Evolutionary conservation across 2,888 invertebrate species (phyloP), one percentile per base, ranked within the genome.

Genomic region (Drosophila leonis): DNA sequence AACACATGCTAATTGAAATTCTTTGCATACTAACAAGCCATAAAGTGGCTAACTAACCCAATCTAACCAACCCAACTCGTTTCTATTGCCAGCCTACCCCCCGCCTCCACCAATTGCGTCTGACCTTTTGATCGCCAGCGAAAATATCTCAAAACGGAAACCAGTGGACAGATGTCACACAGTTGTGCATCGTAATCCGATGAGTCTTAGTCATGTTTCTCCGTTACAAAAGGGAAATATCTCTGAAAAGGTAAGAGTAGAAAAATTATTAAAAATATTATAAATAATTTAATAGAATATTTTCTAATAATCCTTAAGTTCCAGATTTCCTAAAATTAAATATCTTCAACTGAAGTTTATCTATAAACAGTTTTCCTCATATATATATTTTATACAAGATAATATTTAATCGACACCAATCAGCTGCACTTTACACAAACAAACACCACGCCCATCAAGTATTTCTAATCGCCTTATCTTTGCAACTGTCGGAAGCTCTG

Each of bases 11-110:
- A 72, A 68, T 78, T 65, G 57, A 73, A 69, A 83, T 88, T 79
- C 72, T 73, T 79, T 86, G 85, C 78, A 85, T 88, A 82, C 89
- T 85, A 85, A 85, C 87, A 81, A 87, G 84, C 65, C 61, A 56
- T 75, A 75, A 70, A 68, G 48, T 70, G 44, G 33, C 39, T 65
- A 54, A 37, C 54, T 66, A 65, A 54, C 55, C 60, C 66, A 77
- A 82, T 49, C 35, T 54, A 42, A 41, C 55, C 60, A 65, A 52
- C 56, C 61, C 65, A 79, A 83, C 80, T 79, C 41, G 85, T 79
- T 88, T 80, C 46, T 67, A 74, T 62, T 67, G 65, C 15, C 52
- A 35, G 29, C 56, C 55, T 24, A n/a, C 51, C 46, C 44, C 44
- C 42, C 24, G 2, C 12, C 13, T 2, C 3, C 12, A 7, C 42